phyloP scores from a whole-genome alignment of 1,140 invertebrate genomes.

The Neodiprion fabricii region DNA sequence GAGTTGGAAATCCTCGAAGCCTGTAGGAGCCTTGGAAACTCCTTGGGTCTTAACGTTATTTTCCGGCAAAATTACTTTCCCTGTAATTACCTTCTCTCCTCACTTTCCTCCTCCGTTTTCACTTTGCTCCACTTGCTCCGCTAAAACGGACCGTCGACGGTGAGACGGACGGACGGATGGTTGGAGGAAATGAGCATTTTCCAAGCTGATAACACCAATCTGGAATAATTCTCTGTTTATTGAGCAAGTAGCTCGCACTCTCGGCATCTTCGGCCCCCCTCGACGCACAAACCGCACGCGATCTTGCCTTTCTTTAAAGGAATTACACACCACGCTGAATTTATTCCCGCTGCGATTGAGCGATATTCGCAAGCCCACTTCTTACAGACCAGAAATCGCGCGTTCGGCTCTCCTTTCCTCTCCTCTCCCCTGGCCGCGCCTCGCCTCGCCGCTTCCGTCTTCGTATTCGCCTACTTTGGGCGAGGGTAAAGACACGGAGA shows the following conservation, averaged over 20 bases:
- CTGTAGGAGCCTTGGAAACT: background rate
- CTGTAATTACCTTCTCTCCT: constrained; percentile 4
- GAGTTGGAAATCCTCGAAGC: background rate
- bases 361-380: too few species aligned
- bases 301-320: background rate
- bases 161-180: too few species aligned
- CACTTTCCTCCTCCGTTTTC: background rate
- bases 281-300: background rate
- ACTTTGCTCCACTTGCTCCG: background rate
- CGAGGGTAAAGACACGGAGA: constrained; percentile 18
- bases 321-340: background rate
- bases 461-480: too few species aligned
- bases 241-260: background rate
- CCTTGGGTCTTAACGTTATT: background rate
- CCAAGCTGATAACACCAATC: constrained; percentile 5
- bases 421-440: too few species aligned
- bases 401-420: too few species aligned
- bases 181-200: background rate
- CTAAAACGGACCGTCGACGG: background rate
- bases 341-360: background rate
- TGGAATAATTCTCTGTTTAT: constrained; percentile 1
- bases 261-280: background rate
- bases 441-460: too few species aligned
- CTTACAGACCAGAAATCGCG: too few species aligned
- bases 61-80: background rate